Conservation (phyloP, 92 coral and sea anemone species). For the Epizoanthus fatuus region DNA sequence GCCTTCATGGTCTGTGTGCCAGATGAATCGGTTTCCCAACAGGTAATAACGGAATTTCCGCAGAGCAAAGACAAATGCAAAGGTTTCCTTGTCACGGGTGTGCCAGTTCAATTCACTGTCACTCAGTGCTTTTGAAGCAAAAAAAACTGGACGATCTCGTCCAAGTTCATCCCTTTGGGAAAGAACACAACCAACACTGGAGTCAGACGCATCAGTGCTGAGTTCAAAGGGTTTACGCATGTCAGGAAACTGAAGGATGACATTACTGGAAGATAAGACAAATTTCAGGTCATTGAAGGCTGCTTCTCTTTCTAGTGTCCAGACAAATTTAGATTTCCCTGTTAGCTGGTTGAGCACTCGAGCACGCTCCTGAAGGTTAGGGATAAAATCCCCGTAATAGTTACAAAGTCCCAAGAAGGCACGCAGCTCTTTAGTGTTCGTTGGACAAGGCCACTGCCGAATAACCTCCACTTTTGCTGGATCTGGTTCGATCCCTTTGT, state of each 20-base stretch:
- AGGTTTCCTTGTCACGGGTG: conserved; percentile 63
- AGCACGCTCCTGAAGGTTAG: conserved; percentile 51
- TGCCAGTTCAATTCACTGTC: conserved; percentile 63
- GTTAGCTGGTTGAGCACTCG: conserved; percentile 62
- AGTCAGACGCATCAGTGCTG: conserved; percentile 71
- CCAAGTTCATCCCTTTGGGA: conserved; percentile 54
- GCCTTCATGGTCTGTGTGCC: conserved; percentile 52
- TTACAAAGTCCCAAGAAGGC: conserved; percentile 61
- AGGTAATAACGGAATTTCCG: conserved; percentile 54
- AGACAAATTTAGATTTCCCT: conserved; percentile 51
- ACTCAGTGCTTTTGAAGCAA: conserved; percentile 49
- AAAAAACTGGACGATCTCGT: conserved; percentile 53
- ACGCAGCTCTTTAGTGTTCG: conserved; percentile 42
- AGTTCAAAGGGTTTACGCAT: conserved; percentile 62
- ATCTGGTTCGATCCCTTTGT: conserved; percentile 46
- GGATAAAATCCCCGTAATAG: conserved; percentile 58
- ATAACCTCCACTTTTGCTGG: conserved; percentile 43
- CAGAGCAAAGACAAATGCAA: conserved; percentile 47
- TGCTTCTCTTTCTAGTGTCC: conserved; percentile 58
- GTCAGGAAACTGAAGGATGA: conserved; percentile 71
- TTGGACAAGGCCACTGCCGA: conserved; percentile 52
- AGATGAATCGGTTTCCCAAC: conserved; percentile 44
- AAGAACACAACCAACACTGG: conserved; percentile 68
- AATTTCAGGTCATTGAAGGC: conserved; percentile 68
- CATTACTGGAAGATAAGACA: conserved; percentile 50